Evolutionary conservation across 1,140 invertebrate genomes (phyloP), one percentile per base, ranked within the genome.

Genomic region (Apolygus lucorum): DNA sequence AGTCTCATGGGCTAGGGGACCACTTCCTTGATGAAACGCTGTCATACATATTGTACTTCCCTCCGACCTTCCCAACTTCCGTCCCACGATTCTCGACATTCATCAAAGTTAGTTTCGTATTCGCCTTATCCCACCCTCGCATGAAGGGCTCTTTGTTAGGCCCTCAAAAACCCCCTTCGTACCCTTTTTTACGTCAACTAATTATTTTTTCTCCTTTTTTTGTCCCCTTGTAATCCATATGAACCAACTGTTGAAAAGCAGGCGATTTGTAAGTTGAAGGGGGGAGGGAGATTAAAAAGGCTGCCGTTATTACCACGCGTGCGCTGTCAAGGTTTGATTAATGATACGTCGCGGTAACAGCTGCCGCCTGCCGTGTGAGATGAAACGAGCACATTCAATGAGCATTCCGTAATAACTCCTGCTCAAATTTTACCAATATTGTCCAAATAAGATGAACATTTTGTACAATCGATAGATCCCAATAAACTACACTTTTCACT

Each of bases 51-150:
- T 59, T 59, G 54, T 59, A 59, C 54, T 59, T 21, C 22, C 22
- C 22, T 24, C 54, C 54, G 11, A 11, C 22, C 54, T 59, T 21
- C 34, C 54, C 54, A 22, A 24, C 54, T 22, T 22, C 22, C 22
- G 11, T 22, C 54, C 34, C 34, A 11, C 17, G 34, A 49, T 49
- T 49, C 34, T 49, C 34, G 17, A 59, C 54, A 59, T 59, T 59
- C 54, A 59, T 59, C 54, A 59, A 59, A 59, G 54, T 59, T 59
- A 59, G 54, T 59, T 59, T 59, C 54, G 22, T 59, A 59, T 59
- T 59, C 54, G 13, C 11, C 11, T n/a, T n/a, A n/a, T n/a, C n/a
- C n/a, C n/a, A n/a, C 54, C 22, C 54, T 59, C 22, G 54, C 13
- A 22, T 11, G 54, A 13, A 59, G 54, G 54, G 54, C 22, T 22